These are phyloP conservation scores for Agriopis aurantiaria DNA, from an alignment of 2,888 invertebrate genomes.

Conservation along the genomic window DNA sequence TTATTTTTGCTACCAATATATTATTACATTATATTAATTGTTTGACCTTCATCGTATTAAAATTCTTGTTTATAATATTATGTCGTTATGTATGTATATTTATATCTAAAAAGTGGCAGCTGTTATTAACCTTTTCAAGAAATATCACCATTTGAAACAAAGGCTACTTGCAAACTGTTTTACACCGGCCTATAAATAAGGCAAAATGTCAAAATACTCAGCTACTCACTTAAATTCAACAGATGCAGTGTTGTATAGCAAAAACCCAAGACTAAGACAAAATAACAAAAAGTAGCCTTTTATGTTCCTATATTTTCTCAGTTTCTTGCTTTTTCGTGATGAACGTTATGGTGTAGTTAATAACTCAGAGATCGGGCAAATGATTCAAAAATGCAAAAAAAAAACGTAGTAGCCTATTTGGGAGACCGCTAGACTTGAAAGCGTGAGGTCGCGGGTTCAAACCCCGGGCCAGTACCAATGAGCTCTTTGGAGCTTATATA, in stretches of 20 bases:
- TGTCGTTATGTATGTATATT: neutral
- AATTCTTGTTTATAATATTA: neutral
- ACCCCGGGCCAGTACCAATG: too few species aligned
- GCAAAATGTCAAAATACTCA: slow-evolving; percentile 50
- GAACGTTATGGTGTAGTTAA: too few species aligned
- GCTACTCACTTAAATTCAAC: slow-evolving; percentile 45
- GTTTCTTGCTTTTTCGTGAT: too few species aligned
- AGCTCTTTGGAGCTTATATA: too few species aligned
- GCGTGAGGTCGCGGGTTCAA: too few species aligned
- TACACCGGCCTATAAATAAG: slow-evolving; percentile 38
- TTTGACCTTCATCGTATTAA: neutral
- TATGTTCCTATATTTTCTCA: too few species aligned
- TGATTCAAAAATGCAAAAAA: too few species aligned
- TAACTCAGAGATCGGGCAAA: too few species aligned
- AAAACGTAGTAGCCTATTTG: too few species aligned
- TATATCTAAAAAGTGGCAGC: slow-evolving; percentile 10
- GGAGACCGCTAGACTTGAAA: too few species aligned
- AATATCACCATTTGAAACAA: slow-evolving; percentile 34
- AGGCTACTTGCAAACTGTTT: slow-evolving; percentile 8
- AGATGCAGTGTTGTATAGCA: slow-evolving; percentile 41
- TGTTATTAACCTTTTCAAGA: slow-evolving; percentile 31
- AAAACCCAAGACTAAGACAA: neutral
- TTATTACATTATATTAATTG: neutral
- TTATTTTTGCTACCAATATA: neutral
- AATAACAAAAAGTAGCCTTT: too few species aligned